These are phyloP conservation scores for Felis catus DNA, from an alignment of 2,113 vertebrate genomes.

Conservation along the genomic window F.catus_Fca126_mat1.0 CM031426.1:1487501-1488000, in stretches of 20 bases:
- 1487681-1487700: no score
- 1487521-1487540: background rate
- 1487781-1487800: background rate
- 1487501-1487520: background rate
- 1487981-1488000: fast-evolving
- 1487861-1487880: background rate
- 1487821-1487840: background rate
- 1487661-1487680: no score
- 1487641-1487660: no score
- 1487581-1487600: no score
- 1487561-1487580: no score
- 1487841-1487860: background rate
- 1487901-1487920: background rate
- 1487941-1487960: background rate
- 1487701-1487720: background rate
- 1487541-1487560: background rate
- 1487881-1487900: background rate
- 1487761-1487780: background rate
- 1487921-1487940: background rate
- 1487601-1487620: background rate
- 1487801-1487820: background rate
- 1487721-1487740: background rate
- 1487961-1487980: fast-evolving
- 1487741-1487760: background rate
- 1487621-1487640: background rate